These are phyloP conservation scores for Podarcis muralis DNA, from an alignment of 2,113 vertebrate genomes.

Conservation along the genomic window DNA sequence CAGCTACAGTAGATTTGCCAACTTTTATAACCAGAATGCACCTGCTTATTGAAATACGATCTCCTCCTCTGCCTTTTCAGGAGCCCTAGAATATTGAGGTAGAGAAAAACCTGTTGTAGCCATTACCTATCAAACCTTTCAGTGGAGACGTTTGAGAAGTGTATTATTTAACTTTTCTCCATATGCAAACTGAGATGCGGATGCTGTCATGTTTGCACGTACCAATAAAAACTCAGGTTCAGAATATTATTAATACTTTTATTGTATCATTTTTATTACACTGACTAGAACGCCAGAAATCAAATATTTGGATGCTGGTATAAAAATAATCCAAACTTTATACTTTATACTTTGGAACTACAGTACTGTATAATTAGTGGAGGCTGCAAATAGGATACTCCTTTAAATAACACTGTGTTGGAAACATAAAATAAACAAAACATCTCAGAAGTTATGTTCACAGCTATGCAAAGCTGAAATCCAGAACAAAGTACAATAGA, in stretches of 20 bases:
- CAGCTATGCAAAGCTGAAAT: conserved; percentile 54
- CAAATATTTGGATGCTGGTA: conserved; percentile 73
- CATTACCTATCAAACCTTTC: not conserved
- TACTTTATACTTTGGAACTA: conserved; percentile 79
- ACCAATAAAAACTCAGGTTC: conserved; percentile 44
- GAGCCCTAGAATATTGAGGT: no score
- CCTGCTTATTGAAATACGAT: not conserved
- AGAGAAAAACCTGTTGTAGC: no score
- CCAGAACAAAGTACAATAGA: conserved; percentile 50
- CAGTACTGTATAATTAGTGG: conserved; percentile 80
- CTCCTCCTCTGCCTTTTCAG: not conserved
- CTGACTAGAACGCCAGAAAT: conserved; percentile 87
- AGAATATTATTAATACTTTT: conserved; percentile 71
- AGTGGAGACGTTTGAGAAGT: not conserved
- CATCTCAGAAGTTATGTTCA: conserved; percentile 61
- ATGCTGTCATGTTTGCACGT: not conserved
- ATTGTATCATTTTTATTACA: conserved; percentile 74
- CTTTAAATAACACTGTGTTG: conserved; percentile 80
- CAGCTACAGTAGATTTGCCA: no score
- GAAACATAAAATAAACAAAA: conserved; percentile 58
- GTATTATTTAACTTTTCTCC: not conserved
- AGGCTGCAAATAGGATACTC: conserved; percentile 76
- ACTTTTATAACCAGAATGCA: not conserved
- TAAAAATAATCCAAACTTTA: conserved; percentile 83
- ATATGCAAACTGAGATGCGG: conserved; percentile 3